Conservation (phyloP, 2,797 vertebrate genomes). For the Rhynchonycteris naso region DNA sequence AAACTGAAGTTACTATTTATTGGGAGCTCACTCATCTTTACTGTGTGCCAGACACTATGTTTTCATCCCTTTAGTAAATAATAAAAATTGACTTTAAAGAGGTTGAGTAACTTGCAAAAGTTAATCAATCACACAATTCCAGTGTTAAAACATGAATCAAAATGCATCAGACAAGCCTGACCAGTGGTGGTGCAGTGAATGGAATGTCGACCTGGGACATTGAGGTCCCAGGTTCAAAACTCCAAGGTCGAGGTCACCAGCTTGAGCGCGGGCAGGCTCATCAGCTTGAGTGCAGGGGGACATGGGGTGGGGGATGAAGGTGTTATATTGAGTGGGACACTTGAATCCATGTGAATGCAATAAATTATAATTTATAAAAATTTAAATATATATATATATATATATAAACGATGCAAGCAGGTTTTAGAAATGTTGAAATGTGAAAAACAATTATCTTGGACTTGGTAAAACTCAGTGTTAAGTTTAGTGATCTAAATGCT, state of each 20-base stretch:
- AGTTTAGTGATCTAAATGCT: conserved; percentile 32
- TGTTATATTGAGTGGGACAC: too few species aligned
- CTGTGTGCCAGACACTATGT: neutral
- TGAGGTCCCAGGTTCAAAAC: too few species aligned
- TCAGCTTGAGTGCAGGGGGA: too few species aligned
- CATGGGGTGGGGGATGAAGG: too few species aligned
- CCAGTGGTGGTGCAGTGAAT: too few species aligned
- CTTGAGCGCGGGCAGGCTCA: too few species aligned
- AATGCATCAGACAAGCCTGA: neutral
- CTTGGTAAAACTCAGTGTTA: neutral
- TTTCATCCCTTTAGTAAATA: neutral
- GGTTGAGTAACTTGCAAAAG: neutral
- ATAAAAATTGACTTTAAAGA: neutral
- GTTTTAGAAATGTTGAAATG: neutral
- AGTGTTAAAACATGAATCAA: neutral
- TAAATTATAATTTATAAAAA: too few species aligned
- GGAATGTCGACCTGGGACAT: too few species aligned
- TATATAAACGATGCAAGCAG: neutral
- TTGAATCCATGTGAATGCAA: too few species aligned
- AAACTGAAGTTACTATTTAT: neutral
- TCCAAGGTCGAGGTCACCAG: too few species aligned
- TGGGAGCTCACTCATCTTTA: neutral
- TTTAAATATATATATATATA: too few species aligned
- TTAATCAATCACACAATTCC: neutral
- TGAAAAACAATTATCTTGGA: neutral